Conservation (phyloP, 2,797 vertebrate species). For the Decapterus maruadsi region DNA sequence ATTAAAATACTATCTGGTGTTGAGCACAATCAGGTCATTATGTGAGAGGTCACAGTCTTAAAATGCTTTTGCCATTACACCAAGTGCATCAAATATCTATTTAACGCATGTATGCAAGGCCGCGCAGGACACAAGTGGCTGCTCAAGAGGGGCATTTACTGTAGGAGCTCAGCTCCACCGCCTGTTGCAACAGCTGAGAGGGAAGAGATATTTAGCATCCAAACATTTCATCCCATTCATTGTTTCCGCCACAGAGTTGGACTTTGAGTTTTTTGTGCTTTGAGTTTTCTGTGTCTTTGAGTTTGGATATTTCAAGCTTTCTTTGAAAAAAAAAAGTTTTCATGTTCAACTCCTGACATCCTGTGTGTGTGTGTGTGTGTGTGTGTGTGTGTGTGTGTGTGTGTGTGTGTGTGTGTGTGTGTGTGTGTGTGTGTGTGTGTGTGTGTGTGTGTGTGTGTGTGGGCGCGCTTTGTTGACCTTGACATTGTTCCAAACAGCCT, state of each 20-base stretch:
- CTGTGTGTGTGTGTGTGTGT: constrained; percentile 43
- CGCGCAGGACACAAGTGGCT: constrained; percentile 24
- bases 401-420: constrained; percentile 20
- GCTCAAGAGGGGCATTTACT: constrained; percentile 33
- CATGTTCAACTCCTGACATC: constrained; percentile 44
- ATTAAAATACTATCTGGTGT: background rate
- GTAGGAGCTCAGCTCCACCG: constrained; percentile 39
- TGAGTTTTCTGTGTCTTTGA: constrained; percentile 12
- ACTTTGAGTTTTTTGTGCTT: background rate
- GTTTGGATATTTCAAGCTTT: constrained; percentile 30
- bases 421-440: constrained; percentile 39
- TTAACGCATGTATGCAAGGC: constrained; percentile 6
- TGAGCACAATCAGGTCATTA: background rate
- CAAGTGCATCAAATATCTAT: constrained; percentile 39
- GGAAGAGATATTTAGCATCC: constrained; percentile 63
- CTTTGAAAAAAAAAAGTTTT: constrained; percentile 55
- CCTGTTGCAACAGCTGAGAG: constrained; percentile 78
- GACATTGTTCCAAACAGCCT: constrained; percentile 71
- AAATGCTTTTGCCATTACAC: constrained; percentile 40
- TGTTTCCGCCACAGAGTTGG: background rate
- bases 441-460: constrained; percentile 20
- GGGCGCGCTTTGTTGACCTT: constrained; percentile 69
- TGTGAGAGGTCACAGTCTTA: background rate
- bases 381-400: constrained; percentile 20
- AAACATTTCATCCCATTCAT: constrained; percentile 13